Base-by-base conservation (phyloP, 2,888 invertebrate species). In the Hydraecia micacea region DNA sequence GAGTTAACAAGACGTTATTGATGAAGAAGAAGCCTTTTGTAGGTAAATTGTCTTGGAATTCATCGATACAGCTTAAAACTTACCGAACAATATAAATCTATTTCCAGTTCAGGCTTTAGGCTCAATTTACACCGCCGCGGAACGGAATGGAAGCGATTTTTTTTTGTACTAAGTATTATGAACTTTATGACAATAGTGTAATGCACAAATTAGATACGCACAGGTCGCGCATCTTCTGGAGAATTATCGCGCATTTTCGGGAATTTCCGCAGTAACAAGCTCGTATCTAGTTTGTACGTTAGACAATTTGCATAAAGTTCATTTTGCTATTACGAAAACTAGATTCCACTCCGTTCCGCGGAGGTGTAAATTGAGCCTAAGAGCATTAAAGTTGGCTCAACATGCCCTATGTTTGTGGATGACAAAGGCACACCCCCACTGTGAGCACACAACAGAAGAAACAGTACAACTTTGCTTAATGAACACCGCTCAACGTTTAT, bases 381-480 rank as follows among this genome's bases (percentile, higher is more conserved):
- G 84, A 84, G 79, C 80, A 86, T 80, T 84, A 87, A 82, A 83
- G 76, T 81, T 73, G 55, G 39, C 71, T 77, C 70, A 80, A 70
- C 80, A 67, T 79, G 79, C 75, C 83, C 83, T 81, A 80, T 84
- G 83, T 87, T 87, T 83, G 75, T 77, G 28, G 8, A 78, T 72
- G 72, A 79, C 80, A 84, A 86, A 86, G 87, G 79, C 81, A 76
- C 86, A 67, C 84, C 84, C 60, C 63, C 68, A 62, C 42, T 46
- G 60, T 46, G 70, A 73, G 42, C 77, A 77, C 69, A 81, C 74
- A 84, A 79, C 80, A 63, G 69, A 82, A 82, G 73, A 81, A 83
- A 84, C 78, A 74, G 73, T 75, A 80, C 55, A 81, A 86, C 83
- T 87, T 84, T 70, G 18, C 62, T 77, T 75, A 87, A 81, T 83